phyloP scores from a whole-genome alignment of 2,888 invertebrate genomes.

The Neuroscelio doddi region DNA sequence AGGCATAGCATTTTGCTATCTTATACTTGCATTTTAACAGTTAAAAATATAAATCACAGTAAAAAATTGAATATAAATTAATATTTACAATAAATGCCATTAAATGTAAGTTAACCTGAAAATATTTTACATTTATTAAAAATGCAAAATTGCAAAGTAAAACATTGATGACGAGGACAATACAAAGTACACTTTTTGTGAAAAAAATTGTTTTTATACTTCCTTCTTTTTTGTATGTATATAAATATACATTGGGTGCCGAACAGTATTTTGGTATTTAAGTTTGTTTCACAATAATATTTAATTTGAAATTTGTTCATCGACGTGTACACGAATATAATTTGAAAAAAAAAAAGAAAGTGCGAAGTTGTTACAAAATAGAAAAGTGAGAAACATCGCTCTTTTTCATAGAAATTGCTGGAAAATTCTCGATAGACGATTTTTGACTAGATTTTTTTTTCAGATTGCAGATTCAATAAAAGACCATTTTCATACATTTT shows the following conservation, averaged over 20 bases:
- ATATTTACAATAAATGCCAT: too few relatives aligned
- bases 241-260: constrained; percentile 9
- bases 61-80: too few relatives aligned
- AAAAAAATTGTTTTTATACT: background rate
- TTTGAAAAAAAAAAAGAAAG: background rate
- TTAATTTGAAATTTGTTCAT: background rate
- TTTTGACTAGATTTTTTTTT: constrained; percentile 1
- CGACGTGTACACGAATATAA: background rate
- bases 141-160: too few relatives aligned
- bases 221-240: constrained; percentile 1
- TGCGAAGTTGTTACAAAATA: background rate
- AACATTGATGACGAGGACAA: too few relatives aligned
- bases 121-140: too few relatives aligned
- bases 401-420: background rate
- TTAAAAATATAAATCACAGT: too few relatives aligned
- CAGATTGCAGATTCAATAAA: background rate
- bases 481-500: background rate
- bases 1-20: too few relatives aligned
- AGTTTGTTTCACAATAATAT: background rate
- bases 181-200: too few relatives aligned
- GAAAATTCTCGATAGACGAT: background rate
- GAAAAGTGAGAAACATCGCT: background rate
- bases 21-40: too few relatives aligned
- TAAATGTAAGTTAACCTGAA: too few relatives aligned
- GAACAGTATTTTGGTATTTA: background rate